Conservation (phyloP, 2,797 vertebrate species). For the Sebastes itinus region DNA sequence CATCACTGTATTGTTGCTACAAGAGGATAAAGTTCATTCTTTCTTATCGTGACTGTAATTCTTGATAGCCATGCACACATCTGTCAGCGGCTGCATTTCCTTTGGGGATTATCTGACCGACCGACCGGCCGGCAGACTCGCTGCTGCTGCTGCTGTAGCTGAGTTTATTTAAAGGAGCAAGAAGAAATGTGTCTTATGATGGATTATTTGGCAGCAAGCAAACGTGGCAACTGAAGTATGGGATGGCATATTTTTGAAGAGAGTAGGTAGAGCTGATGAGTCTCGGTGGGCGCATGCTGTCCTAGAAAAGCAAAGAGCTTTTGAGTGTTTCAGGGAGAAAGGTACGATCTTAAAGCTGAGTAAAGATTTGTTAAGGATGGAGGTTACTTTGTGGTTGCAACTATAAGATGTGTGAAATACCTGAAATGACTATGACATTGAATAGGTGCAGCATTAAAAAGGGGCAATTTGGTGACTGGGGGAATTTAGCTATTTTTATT, state of each 20-base stretch:
- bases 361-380: neutral
- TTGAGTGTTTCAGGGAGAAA: slow-evolving; percentile 36
- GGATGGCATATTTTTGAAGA: slow-evolving; percentile 56
- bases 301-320: slow-evolving; percentile 55
- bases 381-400: neutral
- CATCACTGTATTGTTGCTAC: slow-evolving; percentile 42
- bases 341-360: neutral
- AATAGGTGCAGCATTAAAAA: neutral
- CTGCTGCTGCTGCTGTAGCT: slow-evolving; percentile 2
- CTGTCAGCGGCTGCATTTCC: slow-evolving; percentile 65
- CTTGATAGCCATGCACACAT: slow-evolving; percentile 63
- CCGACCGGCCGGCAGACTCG: slow-evolving; percentile 14
- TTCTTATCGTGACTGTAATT: slow-evolving; percentile 64
- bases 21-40: slow-evolving; percentile 62
- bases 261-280: slow-evolving; percentile 53
- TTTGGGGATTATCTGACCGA: slow-evolving; percentile 54
- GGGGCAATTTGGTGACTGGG: neutral
- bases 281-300: slow-evolving; percentile 53
- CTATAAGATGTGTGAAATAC: neutral
- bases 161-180: slow-evolving; percentile 50
- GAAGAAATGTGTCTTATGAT: slow-evolving; percentile 30
- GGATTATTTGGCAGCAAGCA: slow-evolving; percentile 51
- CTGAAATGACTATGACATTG: neutral
- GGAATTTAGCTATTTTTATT: neutral
- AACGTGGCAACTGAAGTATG: slow-evolving; percentile 54